Evolutionary conservation across 1,140 invertebrate species (phyloP), one percentile per base, ranked within the genome.

Genomic region (Drusus annulatus): DNA sequence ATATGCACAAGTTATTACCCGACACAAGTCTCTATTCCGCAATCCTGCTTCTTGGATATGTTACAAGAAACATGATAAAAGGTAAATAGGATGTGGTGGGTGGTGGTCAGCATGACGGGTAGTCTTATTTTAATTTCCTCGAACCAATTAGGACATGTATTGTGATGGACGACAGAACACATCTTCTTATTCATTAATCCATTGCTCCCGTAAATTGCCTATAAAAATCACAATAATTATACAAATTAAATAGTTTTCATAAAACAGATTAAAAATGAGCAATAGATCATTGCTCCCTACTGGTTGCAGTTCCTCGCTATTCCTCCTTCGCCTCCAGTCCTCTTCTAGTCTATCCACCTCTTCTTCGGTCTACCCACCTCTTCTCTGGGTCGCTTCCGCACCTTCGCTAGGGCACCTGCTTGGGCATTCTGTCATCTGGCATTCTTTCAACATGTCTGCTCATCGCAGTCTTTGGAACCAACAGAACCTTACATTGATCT

Each of bases 21-120:
- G 75, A 98, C 95, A 81, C 95, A 93, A 76, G 92, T 95, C 86
- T 98, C 97, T 45, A 97, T 93, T 1, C 92, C 91, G 16, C 92
- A 91, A 81, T 95, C 94, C 82, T 94, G 93, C 85, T 95, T 95
- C 86, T 97, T 96, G 73, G 93, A 93, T 82, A 94, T 91, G 88
- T 97, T 95, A 83, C 96, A 96, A 19, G 95, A 96, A 80, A 97
- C 94, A 85, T 98, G 96, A 85, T 95, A 94, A 87, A 98, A 98
- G 3, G 94, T 96, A 86, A 98, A 98, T 3, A 98, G 90, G 21
- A 98, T 85, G 86, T 98, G 96, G 87, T 97, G 96, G 45, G 93
- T 92, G 0, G 91, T 85, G 25, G 94, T 93, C 8, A 98, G 88
- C 65, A 94, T 93, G n/a, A 94, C 91, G 0, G 96, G 96, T 10